These are phyloP conservation scores for Protophormia terraenovae DNA, from an alignment of 2,888 invertebrate genomes.

Conservation along the genomic window DNA sequence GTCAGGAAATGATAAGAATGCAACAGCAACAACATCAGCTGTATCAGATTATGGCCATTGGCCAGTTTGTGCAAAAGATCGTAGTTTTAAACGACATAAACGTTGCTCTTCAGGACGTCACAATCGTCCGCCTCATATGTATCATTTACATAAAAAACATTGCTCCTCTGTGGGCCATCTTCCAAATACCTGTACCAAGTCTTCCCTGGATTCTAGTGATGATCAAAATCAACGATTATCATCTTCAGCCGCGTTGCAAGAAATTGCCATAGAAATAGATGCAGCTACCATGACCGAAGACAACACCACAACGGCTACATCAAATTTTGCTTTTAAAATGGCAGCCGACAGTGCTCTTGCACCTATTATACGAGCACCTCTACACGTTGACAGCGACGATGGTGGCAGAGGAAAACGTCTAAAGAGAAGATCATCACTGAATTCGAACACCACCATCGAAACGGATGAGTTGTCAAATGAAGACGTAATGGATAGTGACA, in stretches of 20 bases:
- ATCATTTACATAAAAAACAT: conserved; percentile 58
- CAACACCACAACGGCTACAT: conserved; percentile 77
- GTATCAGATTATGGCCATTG: conserved; percentile 46
- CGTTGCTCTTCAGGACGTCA: conserved; percentile 56
- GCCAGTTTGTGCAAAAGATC: conserved; percentile 44
- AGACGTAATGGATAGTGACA: conserved; percentile 72
- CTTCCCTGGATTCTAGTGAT: conserved; percentile 77
- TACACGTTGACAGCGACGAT: conserved; percentile 69
- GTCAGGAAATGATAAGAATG: conserved; percentile 23
- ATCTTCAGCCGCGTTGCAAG: conserved; percentile 67
- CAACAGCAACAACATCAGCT: conserved; percentile 10
- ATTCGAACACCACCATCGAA: conserved; percentile 76
- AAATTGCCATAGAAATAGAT: conserved; percentile 79
- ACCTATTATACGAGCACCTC: conserved; percentile 74
- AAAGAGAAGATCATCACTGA: conserved; percentile 71
- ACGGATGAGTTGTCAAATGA: conserved; percentile 76
- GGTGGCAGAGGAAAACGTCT: conserved; percentile 36
- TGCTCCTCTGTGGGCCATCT: conserved; percentile 67
- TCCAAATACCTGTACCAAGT: conserved; percentile 73
- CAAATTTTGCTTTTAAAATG: conserved; percentile 76
- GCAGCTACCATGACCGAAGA: conserved; percentile 79
- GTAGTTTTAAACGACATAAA: conserved; percentile 44
- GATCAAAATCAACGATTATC: conserved; percentile 69
- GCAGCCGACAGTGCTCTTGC: conserved; percentile 70
- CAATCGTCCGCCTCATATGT: conserved; percentile 47